Evolutionary conservation across 2,113 vertebrate species (phyloP).

Genomic region (Neolamprologus variostigma): DNA sequence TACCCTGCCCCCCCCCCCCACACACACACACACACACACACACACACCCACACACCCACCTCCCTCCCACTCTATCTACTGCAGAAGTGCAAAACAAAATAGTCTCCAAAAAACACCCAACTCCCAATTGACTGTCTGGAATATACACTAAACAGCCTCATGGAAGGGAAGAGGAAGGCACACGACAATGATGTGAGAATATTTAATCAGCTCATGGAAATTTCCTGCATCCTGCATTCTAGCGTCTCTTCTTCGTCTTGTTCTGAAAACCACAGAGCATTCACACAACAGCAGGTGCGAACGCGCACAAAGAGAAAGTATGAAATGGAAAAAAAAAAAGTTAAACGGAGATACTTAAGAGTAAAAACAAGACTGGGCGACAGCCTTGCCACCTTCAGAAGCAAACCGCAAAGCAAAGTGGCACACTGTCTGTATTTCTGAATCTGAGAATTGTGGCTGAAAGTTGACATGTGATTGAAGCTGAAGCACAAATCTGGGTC

Average conservation of each 20-base stretch:
- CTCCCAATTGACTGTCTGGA: neutral
- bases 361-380: neutral
- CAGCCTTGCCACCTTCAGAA: neutral
- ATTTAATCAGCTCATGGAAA: neutral
- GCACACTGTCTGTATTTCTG: neutral
- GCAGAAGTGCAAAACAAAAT: neutral
- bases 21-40: neutral
- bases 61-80: neutral
- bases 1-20: neutral
- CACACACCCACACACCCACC: neutral
- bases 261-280: neutral
- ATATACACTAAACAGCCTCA: neutral
- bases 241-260: neutral
- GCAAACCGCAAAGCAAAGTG: slow-evolving; percentile 18
- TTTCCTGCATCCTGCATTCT: neutral
- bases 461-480: neutral
- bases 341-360: neutral
- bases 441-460: slow-evolving; percentile 4
- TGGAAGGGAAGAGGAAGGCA: neutral
- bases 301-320: neutral
- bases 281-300: neutral
- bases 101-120: neutral
- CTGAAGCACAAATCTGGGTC: slow-evolving; percentile 44
- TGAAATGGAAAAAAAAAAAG: neutral
- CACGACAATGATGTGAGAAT: neutral